Base-by-base conservation (phyloP, 1,140 invertebrate species). In the Andrena cerasifolii region DNA sequence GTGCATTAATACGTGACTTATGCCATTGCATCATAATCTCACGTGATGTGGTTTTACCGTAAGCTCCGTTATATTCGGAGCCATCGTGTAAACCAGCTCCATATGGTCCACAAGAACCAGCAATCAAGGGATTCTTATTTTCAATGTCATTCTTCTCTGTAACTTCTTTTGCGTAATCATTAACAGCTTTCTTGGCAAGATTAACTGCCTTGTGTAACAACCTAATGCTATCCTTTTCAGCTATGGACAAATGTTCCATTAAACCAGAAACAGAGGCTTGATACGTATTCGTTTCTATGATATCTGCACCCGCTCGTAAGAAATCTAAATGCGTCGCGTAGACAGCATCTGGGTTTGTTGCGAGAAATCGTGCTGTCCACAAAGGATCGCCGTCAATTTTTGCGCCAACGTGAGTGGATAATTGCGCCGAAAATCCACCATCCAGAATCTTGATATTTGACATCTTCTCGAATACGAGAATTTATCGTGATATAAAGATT, bases 91-190 rank as follows among this genome's bases (percentile, higher is more conserved):
- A 92, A 80, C 94, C 95, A 5, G 98, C 97, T 0, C 97, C 98
- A 88, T 98, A 99, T 0, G 98, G 97, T 0, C 98, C 98, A 49
- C 98, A 95, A 0, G 97, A 98, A 10, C 97, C 98, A 53, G 96
- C 95, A 53, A 97, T 94, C 31, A 95, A 79, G 1, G 96, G 94
- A 45, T 81, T 81, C 33, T 28, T 76, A 40, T 87, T 87, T 5
- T 78, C 54, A 43, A 78, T 72, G 4, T 83, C 68, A 71, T 89
- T 3, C 0, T 43, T 45, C 0, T 3, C 49, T 28, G 8, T 70
- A 14, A 70, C 88, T 75, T 95, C 94, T 72, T 94, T 90, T 36
- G 92, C 82, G 78, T 94, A 95, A 61, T 92, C 88, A 10, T 92
- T 82, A 1, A 95, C 92, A 0, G 95, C 95, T 71, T 92, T 91